Percentiles rank a stretch among this genome's conserved stretches.
These are phyloP conservation scores for Diorhabda sublineata DNA, from an alignment of 1,140 invertebrate species.

Conservation along the genomic window DNA sequence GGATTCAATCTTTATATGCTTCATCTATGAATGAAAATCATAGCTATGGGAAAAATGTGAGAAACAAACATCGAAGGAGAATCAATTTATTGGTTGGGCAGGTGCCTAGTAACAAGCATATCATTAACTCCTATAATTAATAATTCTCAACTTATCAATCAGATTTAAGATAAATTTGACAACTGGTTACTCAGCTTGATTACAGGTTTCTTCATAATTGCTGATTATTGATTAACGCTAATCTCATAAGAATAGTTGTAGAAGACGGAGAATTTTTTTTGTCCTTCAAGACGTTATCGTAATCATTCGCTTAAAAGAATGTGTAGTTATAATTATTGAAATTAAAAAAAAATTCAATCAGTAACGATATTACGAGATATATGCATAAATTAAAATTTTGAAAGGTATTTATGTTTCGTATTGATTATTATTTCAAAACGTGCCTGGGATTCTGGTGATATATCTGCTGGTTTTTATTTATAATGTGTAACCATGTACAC, in stretches of 20 bases:
- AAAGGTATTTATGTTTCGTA: no score
- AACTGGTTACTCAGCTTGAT: not conserved
- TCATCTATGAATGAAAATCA: no score
- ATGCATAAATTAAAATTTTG: no score
- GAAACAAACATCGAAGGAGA: not conserved
- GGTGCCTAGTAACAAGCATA: not conserved
- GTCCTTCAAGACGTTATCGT: not conserved
- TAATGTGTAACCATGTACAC: no score
- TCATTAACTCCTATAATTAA: conserved; percentile 3
- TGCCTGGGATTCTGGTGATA: no score
- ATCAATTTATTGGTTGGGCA: conserved; percentile 2
- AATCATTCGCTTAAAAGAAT: not conserved
- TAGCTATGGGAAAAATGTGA: not conserved
- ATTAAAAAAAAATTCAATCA: not conserved
- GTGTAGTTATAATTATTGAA: not conserved
- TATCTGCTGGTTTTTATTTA: no score
- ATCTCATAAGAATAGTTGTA: conserved; percentile 3
- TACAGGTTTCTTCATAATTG: conserved; percentile 2
- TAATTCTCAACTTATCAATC: conserved; percentile 1
- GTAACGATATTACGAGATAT: no score
- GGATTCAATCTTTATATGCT: no score
- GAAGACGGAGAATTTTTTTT: not conserved
- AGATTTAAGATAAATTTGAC: conserved; percentile 1
- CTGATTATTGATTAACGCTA: conserved; percentile 1
- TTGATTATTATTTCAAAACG: no score